Evolutionary conservation across 2,888 invertebrate species (phyloP).

Genomic region (Drosophila greeni): DNA sequence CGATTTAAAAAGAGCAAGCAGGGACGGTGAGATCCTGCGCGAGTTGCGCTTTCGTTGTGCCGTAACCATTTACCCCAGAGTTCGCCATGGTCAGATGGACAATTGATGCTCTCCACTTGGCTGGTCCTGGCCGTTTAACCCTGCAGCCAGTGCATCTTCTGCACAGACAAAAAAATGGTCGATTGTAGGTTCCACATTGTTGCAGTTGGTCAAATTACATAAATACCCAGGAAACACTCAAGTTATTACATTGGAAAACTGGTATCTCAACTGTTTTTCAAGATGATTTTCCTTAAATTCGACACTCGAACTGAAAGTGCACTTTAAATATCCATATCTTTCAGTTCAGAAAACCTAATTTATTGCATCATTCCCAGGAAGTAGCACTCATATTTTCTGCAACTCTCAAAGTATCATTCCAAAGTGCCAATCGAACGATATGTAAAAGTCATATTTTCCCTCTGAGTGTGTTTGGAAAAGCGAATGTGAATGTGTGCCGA

Average conservation of each 20-base stretch:
- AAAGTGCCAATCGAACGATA: not conserved
- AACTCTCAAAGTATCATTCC: constrained; percentile 4
- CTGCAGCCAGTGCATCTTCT: constrained; percentile 52
- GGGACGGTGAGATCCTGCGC: constrained; percentile 27
- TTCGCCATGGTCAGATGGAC: constrained; percentile 61
- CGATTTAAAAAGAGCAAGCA: constrained; percentile 5
- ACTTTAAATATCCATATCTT: not conserved
- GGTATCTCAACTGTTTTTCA: not conserved
- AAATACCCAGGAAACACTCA: not conserved
- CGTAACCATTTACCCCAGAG: constrained; percentile 37
- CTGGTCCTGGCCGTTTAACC: constrained; percentile 53
- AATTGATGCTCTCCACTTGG: constrained; percentile 63
- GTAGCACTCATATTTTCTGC: not conserved
- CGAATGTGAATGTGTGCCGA: constrained; percentile 40
- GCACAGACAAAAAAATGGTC: constrained; percentile 13
- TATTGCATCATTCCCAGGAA: not conserved
- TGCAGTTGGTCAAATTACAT: not conserved
- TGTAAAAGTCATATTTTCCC: constrained; percentile 17
- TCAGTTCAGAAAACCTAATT: not conserved
- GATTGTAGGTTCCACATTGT: not conserved
- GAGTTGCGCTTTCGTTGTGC: constrained; percentile 37
- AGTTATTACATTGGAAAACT: not conserved
- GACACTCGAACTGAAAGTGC: not conserved
- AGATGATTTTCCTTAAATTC: not conserved
- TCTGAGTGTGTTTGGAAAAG: constrained; percentile 12